Evolutionary conservation across 2,113 vertebrate genomes (phyloP).

Genomic region (Perca schrenkii): DNA sequence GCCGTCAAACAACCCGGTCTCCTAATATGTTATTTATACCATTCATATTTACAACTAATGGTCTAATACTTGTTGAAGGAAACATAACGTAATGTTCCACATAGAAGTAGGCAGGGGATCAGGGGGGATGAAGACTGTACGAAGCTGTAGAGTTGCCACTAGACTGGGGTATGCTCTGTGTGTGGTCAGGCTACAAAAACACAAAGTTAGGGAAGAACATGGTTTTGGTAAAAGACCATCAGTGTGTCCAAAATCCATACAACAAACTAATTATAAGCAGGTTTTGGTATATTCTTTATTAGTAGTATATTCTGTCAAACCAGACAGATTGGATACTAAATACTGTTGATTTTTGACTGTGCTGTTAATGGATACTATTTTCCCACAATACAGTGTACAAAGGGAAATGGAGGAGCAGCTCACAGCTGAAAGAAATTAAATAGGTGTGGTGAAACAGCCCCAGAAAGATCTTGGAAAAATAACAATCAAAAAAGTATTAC

Average conservation of each 20-base stretch:
- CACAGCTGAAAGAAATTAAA: no score
- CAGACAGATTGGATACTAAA: no score
- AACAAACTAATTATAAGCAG: not conserved
- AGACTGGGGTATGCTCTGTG: not conserved
- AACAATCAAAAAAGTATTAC: no score
- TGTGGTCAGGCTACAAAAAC: not conserved
- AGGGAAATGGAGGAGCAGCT: no score
- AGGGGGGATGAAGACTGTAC: not conserved
- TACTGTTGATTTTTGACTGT: not conserved
- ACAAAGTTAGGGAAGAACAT: not conserved
- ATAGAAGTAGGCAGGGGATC: not conserved
- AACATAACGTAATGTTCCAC: not conserved
- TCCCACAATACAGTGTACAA: not conserved
- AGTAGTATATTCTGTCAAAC: not conserved
- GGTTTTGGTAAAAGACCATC: not conserved
- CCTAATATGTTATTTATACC: not conserved
- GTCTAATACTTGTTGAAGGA: not conserved
- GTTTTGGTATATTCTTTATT: not conserved
- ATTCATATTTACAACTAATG: not conserved
- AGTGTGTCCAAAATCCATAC: not conserved
- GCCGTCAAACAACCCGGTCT: not conserved
- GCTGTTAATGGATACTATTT: not conserved
- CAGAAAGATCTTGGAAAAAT: no score
- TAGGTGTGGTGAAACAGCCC: no score
- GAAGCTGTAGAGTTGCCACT: not conserved